Evolutionary conservation across 2,113 vertebrate genomes (phyloP).

Genomic region (Dromiciops gliroides): DNA sequence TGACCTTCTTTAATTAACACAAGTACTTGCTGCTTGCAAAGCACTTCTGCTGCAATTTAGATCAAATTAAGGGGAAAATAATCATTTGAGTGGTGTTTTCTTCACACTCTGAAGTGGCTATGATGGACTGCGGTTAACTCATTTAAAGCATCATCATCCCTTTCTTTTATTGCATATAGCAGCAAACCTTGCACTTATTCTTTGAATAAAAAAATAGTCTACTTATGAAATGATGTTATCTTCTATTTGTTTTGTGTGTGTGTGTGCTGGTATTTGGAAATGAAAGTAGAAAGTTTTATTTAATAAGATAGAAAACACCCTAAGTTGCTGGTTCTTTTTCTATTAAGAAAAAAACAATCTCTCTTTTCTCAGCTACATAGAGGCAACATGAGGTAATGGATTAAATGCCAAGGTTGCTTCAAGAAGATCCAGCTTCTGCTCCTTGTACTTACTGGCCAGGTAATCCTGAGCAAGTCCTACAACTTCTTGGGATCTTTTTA

Average conservation of each 20-base stretch:
- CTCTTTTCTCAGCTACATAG: slow-evolving; percentile 23
- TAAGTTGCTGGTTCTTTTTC: background rate
- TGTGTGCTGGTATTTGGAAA: slow-evolving; percentile 58
- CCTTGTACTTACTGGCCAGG: background rate
- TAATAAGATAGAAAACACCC: slow-evolving; percentile 49
- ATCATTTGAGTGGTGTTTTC: slow-evolving; percentile 75
- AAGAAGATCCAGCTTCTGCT: background rate
- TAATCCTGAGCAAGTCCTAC: background rate
- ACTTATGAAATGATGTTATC: slow-evolving; percentile 49
- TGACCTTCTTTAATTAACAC: slow-evolving; percentile 77
- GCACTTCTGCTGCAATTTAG: slow-evolving; percentile 74
- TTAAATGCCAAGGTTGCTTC: background rate
- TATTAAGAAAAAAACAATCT: background rate
- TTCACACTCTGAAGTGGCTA: slow-evolving; percentile 66
- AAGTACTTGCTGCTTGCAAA: slow-evolving; percentile 71
- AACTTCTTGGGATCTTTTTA: background rate
- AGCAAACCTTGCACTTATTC: slow-evolving; percentile 40
- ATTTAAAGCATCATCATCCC: slow-evolving; percentile 67
- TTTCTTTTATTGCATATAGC: slow-evolving; percentile 66
- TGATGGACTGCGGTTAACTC: slow-evolving; percentile 67
- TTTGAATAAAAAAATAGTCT: slow-evolving; percentile 2
- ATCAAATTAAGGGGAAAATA: slow-evolving; percentile 69
- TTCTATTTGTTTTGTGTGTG: slow-evolving; percentile 49
- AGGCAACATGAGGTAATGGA: background rate
- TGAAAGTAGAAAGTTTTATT: slow-evolving; percentile 42